These are phyloP conservation scores for Ailuropoda melanoleuca DNA, from an alignment of 2,113 vertebrate species.

Conservation along the genomic window DNA sequence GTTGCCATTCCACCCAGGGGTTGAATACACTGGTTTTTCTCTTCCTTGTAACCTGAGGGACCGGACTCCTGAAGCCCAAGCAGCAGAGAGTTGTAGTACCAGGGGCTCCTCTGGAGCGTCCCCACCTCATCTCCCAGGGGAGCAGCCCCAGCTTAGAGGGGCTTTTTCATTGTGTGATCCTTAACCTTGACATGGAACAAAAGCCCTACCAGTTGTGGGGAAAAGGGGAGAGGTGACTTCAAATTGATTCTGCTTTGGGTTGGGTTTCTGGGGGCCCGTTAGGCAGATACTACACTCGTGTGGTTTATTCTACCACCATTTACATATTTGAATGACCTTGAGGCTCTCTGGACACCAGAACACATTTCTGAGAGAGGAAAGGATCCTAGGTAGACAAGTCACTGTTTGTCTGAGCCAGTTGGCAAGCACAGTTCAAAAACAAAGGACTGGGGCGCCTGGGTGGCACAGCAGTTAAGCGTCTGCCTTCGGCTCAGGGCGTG, in stretches of 20 bases:
- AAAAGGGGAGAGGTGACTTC: not conserved
- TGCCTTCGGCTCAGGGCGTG: too few relatives aligned
- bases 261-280: not conserved
- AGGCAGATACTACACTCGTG: not conserved
- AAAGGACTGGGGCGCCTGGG: too few relatives aligned
- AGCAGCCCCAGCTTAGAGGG: not conserved
- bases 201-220: not conserved
- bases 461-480: too few relatives aligned
- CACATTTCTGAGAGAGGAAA: not conserved
- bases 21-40: not conserved
- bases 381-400: not conserved
- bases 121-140: not conserved
- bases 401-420: not conserved
- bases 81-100: not conserved
- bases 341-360: not conserved
- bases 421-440: not conserved
- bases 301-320: not conserved
- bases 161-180: not conserved
- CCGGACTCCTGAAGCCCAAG: not conserved
- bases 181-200: not conserved
- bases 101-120: not conserved
- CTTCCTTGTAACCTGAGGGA: not conserved
- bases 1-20: accelerated
- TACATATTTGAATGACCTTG: not conserved
- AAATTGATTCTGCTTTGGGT: not conserved